Percentiles rank a stretch among this genome's conserved stretches.
phyloP scores from a whole-genome alignment of 2,797 vertebrate genomes.

The Trachurus trachurus region DNA sequence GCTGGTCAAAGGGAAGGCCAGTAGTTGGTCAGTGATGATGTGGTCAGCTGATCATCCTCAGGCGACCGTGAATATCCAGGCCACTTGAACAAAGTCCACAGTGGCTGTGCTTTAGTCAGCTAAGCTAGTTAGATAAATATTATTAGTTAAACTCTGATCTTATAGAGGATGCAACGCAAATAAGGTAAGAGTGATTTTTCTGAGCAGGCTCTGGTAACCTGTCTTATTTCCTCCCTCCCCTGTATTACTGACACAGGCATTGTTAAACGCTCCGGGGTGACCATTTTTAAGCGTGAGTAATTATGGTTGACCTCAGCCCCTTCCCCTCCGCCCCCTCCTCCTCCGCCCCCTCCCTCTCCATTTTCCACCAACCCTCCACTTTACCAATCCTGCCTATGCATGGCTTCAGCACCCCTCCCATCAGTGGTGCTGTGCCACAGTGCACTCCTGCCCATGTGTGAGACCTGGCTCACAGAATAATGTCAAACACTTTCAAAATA shows the following conservation, averaged over 20 bases:
- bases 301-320: constrained; percentile 56
- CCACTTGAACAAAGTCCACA: neutral
- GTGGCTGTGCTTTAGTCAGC: too few species aligned
- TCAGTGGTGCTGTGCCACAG: constrained; percentile 68
- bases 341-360: constrained; percentile 4
- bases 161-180: neutral
- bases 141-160: neutral
- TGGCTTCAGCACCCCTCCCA: constrained; percentile 77
- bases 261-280: constrained; percentile 87
- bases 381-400: constrained; percentile 69
- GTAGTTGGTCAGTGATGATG: too few species aligned
- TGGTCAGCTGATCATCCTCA: too few species aligned
- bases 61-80: neutral
- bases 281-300: constrained; percentile 89
- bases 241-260: constrained; percentile 82
- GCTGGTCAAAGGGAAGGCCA: neutral
- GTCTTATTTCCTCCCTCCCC: constrained; percentile 73
- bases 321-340: constrained; percentile 20
- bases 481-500: constrained; percentile 1
- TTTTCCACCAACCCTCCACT: constrained; percentile 28
- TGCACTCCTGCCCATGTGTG: constrained; percentile 49
- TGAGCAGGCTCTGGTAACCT: constrained; percentile 63
- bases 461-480: constrained; percentile 57
- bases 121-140: neutral
- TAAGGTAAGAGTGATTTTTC: constrained; percentile 41